Evolutionary conservation across 2,888 invertebrate species (phyloP).

Genomic region (Oligia latruncula): DNA sequence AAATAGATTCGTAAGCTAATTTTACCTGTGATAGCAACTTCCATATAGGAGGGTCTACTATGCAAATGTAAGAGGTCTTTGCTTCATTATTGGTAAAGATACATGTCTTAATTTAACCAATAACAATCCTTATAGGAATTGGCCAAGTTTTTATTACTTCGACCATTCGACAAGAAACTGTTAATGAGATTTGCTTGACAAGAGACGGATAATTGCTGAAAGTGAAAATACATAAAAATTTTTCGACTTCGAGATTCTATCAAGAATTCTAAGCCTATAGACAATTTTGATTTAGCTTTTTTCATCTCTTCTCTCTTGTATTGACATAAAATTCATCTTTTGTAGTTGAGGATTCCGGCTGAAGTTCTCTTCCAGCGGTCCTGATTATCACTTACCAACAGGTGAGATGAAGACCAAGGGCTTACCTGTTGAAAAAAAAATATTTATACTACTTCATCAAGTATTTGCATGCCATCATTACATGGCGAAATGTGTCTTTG

Average conservation of each 20-base stretch:
- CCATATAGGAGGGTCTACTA: too few species aligned
- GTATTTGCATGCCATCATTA: too few species aligned
- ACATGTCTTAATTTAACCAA: neutral
- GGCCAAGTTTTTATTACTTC: neutral
- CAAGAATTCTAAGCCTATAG: neutral
- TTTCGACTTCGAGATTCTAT: neutral
- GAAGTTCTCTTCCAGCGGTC: neutral
- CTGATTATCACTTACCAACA: neutral
- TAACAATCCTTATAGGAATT: neutral
- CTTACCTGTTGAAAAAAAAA: neutral
- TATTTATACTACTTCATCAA: neutral
- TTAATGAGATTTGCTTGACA: neutral
- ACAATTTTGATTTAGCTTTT: neutral
- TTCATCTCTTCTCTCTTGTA: neutral
- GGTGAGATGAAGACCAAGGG: neutral
- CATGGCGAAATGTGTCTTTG: too few species aligned
- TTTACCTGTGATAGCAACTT: too few species aligned
- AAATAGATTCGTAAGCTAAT: too few species aligned
- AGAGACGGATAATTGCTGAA: neutral
- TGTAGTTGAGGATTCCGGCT: neutral
- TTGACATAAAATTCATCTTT: neutral
- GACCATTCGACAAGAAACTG: neutral
- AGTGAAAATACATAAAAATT: neutral
- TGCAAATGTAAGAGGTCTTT: too few species aligned
- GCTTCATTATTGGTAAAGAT: too few species aligned